Evolutionary conservation across 2,797 vertebrate genomes (phyloP).

Genomic region (Gephyroberyx darwinii): DNA sequence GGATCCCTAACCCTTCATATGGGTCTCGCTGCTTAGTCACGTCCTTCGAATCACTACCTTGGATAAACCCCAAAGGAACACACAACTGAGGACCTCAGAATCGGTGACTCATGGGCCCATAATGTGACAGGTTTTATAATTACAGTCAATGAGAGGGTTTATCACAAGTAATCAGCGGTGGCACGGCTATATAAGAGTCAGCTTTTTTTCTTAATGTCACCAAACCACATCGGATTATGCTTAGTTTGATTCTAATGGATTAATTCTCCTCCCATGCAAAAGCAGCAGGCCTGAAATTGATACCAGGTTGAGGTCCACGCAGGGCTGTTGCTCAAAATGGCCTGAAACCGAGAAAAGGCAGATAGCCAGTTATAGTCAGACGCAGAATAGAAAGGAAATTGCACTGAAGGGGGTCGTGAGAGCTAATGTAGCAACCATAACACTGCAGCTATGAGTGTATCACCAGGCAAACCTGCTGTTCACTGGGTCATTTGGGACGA

Average conservation of each 20-base stretch:
- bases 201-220: slow-evolving; percentile 21
- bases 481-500: too few relatives aligned
- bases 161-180: slow-evolving; percentile 67
- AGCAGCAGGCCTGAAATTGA: not conserved
- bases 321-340: not conserved
- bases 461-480: too few relatives aligned
- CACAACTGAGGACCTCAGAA: slow-evolving; percentile 63
- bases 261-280: slow-evolving; percentile 9
- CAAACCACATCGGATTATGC: slow-evolving; percentile 28
- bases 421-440: not conserved
- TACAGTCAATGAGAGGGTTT: slow-evolving; percentile 77
- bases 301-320: not conserved
- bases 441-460: too few relatives aligned
- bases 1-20: slow-evolving; percentile 68
- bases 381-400: not conserved
- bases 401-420: too few relatives aligned
- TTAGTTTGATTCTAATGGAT: slow-evolving; percentile 32
- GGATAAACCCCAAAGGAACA: slow-evolving; percentile 77
- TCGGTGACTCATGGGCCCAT: slow-evolving; percentile 71
- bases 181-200: slow-evolving; percentile 51
- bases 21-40: slow-evolving; percentile 75
- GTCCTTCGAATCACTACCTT: slow-evolving; percentile 79
- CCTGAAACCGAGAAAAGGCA: not conserved
- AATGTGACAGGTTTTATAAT: slow-evolving; percentile 76
- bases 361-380: slow-evolving; percentile 1